phyloP scores from a whole-genome alignment of 2,888 invertebrate genomes.

The Nephrotoma flavescens region DNA sequence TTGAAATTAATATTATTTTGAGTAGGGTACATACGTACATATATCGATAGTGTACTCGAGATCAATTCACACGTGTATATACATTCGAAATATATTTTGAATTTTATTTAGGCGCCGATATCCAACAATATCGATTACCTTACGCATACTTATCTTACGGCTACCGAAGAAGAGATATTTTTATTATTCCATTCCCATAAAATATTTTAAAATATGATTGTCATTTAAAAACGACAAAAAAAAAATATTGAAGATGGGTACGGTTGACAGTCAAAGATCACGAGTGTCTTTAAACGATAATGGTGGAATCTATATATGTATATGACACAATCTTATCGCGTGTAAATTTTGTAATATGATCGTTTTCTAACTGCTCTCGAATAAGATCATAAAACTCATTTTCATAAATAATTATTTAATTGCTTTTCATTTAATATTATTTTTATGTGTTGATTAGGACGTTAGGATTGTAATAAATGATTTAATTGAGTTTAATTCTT shows the following conservation, averaged over 20 bases:
- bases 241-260: background rate
- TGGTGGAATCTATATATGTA: no score
- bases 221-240: background rate
- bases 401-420: no score
- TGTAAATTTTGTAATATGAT: background rate
- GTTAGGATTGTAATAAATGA: no score
- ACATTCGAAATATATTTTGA: background rate
- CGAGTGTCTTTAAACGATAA: background rate
- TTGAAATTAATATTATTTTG: background rate
- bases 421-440: no score
- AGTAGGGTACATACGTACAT: background rate
- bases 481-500: no score
- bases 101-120: background rate
- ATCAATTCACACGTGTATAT: background rate
- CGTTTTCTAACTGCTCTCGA: background rate
- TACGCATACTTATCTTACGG: background rate
- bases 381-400: no score
- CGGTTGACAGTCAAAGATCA: background rate
- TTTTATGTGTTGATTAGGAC: no score
- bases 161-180: background rate
- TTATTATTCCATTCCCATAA: background rate
- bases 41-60: background rate
- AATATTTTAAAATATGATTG: background rate
- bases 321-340: background rate
- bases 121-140: background rate